Percentiles rank a stretch among this genome's conserved stretches.
Conservation (phyloP, 2,797 vertebrate species). For the Gallirallus australis region DNA sequence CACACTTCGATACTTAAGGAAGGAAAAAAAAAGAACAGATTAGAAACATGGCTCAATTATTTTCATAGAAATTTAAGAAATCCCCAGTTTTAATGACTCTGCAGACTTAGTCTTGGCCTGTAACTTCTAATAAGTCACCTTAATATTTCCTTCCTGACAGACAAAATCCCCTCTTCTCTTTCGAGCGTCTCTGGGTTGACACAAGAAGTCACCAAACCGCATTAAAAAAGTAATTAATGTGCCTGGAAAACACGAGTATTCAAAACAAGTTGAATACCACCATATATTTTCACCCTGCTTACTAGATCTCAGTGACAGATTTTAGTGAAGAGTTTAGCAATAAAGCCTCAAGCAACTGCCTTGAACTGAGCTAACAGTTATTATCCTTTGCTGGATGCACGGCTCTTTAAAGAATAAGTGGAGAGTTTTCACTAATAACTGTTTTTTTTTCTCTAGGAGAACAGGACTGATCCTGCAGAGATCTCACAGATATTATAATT, state of each 20-base stretch:
- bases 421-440: neutral
- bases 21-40: neutral
- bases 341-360: neutral
- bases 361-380: neutral
- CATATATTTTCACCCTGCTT: neutral
- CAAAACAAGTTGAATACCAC: neutral
- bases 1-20: neutral
- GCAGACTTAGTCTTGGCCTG: neutral
- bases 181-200: neutral
- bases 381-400: neutral
- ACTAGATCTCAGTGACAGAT: neutral
- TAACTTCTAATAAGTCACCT: neutral
- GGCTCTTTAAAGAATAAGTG: neutral
- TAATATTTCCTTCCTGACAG: neutral
- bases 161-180: neutral
- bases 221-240: neutral
- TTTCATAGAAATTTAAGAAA: neutral
- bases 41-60: neutral
- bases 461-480: neutral
- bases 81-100: neutral
- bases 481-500: neutral
- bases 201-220: neutral
- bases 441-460: neutral
- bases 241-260: neutral
- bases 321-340: neutral